Percentiles rank a stretch among this genome's conserved stretches.
phyloP scores from a whole-genome alignment of 2,888 invertebrate species.

The Meteorus colon region DNA sequence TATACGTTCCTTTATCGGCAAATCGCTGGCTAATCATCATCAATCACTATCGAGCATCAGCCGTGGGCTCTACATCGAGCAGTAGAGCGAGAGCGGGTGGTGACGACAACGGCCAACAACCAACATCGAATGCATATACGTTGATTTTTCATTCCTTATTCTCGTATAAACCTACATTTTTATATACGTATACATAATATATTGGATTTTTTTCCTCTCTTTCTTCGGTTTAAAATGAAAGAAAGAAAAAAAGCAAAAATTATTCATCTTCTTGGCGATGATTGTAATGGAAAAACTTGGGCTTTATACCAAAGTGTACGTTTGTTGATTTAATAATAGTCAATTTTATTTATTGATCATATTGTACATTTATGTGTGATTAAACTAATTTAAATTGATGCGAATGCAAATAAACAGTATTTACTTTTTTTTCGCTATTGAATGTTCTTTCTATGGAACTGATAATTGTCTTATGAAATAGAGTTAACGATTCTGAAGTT shows the following conservation, averaged over 20 bases:
- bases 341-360: constrained; percentile 4
- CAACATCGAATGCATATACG: constrained; percentile 1
- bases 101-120: constrained; percentile 26
- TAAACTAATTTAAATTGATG: neutral
- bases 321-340: constrained; percentile 2
- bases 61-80: constrained; percentile 20
- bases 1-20: constrained; percentile 70
- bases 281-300: neutral
- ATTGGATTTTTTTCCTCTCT: neutral
- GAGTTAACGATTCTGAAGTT: neutral
- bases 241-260: neutral
- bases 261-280: neutral
- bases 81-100: constrained; percentile 17
- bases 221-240: too few relatives aligned
- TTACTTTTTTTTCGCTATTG: neutral
- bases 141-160: neutral
- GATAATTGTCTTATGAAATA: neutral
- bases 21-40: constrained; percentile 72
- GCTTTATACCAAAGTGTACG: neutral
- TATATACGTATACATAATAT: neutral
- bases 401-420: neutral
- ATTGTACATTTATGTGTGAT: neutral
- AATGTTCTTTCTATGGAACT: neutral
- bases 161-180: neutral
- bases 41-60: constrained; percentile 69